Evolutionary conservation across 23 tunicate genomes (phyloP), one percentile per base, ranked within the genome.

Genomic region (Oikopleura dioica): DNA sequence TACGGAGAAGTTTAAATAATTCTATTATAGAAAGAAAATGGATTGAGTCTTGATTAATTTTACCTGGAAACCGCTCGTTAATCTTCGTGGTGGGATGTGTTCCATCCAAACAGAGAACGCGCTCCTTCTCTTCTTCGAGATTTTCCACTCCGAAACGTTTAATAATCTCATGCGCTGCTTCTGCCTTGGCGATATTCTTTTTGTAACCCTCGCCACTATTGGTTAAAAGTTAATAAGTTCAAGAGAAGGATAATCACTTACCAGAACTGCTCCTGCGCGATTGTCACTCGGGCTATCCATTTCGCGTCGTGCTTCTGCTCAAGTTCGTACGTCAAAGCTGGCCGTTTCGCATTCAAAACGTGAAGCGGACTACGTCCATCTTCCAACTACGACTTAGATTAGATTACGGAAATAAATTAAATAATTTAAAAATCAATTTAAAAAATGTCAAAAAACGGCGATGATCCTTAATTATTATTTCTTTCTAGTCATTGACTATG

Each of bases 221-320:
- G n/a, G n/a, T n/a, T n/a, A n/a, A n/a, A n/a, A n/a, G n/a, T n/a
- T n/a, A n/a, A n/a, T n/a, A n/a, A n/a, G n/a, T n/a, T n/a, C n/a
- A n/a, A n/a, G n/a, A n/a, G n/a, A n/a, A n/a, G n/a, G 55, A 12
- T 63, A 63, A 23, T 31, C 26, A 12, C 72, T 63, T 31, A 23
- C 16, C 32, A 21, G 33, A 63, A 63, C 26, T 63, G 72, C 16
- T 63, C 72, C 33, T 63, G 72, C 2, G 30, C 72, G 16, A 63
- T 63, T 23, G 72, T 63, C 4, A 63, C 72, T 31, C 72, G 29
- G 16, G 72, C 72, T 2, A 63, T 63, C 72, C 72, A 63, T 63
- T 63, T 63, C 26, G 72, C 72, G 33, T 63, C 72, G 26, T 63
- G 72, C 26, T 63, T 63, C 26, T 63, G 72, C 33, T 63, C 72